These are phyloP conservation scores for Felis chaus DNA, from an alignment of 2,113 vertebrate species.

Conservation along the genomic window DNA sequence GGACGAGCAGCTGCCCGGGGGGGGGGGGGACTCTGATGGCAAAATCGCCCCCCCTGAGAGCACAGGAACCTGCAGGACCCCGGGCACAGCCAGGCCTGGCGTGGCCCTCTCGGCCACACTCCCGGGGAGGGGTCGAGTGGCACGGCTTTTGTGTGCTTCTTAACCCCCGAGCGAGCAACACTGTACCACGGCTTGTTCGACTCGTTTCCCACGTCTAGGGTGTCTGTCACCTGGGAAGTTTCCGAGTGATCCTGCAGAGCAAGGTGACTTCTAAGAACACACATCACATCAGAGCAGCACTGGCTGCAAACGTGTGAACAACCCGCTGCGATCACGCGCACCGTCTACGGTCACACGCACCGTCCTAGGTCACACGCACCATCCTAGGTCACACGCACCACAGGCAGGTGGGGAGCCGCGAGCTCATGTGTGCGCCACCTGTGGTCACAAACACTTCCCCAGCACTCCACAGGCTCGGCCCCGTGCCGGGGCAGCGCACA, in stretches of 20 bases:
- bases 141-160: not conserved
- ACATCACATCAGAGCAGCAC: not conserved
- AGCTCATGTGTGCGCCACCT: not conserved
- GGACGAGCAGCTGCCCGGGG: fast-evolving
- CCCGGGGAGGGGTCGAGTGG: not conserved
- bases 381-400: too few species aligned
- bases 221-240: too few species aligned
- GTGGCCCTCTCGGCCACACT: not conserved
- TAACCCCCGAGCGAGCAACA: fast-evolving
- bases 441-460: not conserved
- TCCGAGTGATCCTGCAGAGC: fast-evolving
- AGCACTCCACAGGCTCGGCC: not conserved
- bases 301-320: too few species aligned
- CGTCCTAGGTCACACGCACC: too few species aligned
- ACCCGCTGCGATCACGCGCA: too few species aligned
- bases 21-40: fast-evolving
- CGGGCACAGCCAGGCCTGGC: too few species aligned
- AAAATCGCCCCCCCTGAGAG: too few species aligned
- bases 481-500: fast-evolving
- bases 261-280: not conserved
- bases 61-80: too few species aligned
- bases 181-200: fast-evolving
- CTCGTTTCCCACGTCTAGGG: fast-evolving
- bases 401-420: fast-evolving
- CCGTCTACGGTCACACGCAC: too few species aligned